Percentiles rank a stretch among this genome's conserved stretches.
Conservation (phyloP, 1,140 invertebrate genomes). For the Papilio aristodemus region DNA sequence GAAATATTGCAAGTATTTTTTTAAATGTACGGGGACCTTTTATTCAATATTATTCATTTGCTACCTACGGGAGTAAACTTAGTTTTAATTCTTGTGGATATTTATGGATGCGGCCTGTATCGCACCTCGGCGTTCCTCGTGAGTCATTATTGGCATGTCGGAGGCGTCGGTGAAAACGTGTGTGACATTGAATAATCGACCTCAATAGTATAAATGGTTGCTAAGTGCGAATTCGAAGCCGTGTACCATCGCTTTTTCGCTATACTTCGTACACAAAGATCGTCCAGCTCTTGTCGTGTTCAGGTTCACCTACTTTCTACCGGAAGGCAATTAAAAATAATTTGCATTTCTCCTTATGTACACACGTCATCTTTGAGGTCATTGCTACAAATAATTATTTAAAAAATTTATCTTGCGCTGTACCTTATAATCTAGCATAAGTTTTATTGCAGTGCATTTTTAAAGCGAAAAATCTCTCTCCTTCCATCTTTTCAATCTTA, state of each 20-base stretch:
- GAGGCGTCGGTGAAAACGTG: conserved; percentile 20
- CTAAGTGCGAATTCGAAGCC: conserved; percentile 43
- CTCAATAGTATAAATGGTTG: conserved; percentile 25
- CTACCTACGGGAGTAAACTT: neutral
- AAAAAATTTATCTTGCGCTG: neutral
- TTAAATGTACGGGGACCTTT: too few species aligned
- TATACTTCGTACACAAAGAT: conserved; percentile 58
- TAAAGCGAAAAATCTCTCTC: too few species aligned
- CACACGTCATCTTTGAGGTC: conserved; percentile 38
- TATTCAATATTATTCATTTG: neutral
- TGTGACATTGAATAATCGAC: conserved; percentile 29
- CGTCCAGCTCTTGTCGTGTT: conserved; percentile 53
- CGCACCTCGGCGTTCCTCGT: conserved; percentile 1
- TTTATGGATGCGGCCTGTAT: neutral
- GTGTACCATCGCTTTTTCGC: conserved; percentile 50
- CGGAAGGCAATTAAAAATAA: conserved; percentile 73
- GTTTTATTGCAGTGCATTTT: neutral
- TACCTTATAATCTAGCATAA: neutral
- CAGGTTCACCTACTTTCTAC: conserved; percentile 74
- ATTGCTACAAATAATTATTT: conserved; percentile 4
- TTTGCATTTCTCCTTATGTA: conserved; percentile 70
- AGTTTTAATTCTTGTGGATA: neutral
- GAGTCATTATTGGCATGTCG: neutral
- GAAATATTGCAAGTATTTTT: too few species aligned
- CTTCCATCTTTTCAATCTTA: too few species aligned